phyloP scores from a whole-genome alignment of 2,888 invertebrate genomes.

The Masnerella sp. region DNA sequence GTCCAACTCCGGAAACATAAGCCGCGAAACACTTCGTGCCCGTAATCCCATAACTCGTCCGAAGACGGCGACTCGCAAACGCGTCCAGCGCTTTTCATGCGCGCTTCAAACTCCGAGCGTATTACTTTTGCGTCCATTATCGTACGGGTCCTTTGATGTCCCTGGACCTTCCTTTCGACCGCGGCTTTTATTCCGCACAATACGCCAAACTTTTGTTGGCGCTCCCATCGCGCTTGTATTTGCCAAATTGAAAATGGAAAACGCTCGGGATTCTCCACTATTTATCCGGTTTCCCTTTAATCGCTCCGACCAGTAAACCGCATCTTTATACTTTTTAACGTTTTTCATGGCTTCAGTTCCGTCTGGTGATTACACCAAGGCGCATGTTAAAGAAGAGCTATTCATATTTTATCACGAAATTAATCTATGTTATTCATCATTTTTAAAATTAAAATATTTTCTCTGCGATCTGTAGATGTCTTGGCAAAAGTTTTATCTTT shows the following conservation, averaged over 20 bases:
- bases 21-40: conserved; percentile 35
- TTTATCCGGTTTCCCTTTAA: conserved; percentile 18
- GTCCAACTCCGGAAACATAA: conserved; percentile 33
- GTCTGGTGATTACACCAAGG: too few relatives aligned
- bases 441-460: too few relatives aligned
- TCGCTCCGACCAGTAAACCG: neutral
- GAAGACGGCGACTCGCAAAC: conserved; percentile 37
- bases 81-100: conserved; percentile 21
- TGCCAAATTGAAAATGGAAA: conserved; percentile 26
- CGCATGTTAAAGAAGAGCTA: too few relatives aligned
- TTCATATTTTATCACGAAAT: too few relatives aligned
- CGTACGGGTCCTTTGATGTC: conserved; percentile 44
- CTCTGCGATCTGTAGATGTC: too few relatives aligned
- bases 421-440: too few relatives aligned
- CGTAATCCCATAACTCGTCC: conserved; percentile 32
- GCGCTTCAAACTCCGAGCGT: conserved; percentile 20
- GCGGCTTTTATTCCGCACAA: conserved; percentile 39
- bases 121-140: conserved; percentile 48
- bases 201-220: conserved; percentile 35
- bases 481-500: too few relatives aligned
- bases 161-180: conserved; percentile 30
- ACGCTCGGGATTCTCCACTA: conserved; percentile 7
- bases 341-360: neutral
- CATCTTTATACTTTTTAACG: neutral
- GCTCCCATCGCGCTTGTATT: conserved; percentile 16